A percentile compares a stretch with the other conserved stretches of the same genome.
These are phyloP conservation scores for Bathybates hornii DNA, from an alignment of 2,113 vertebrate species.

Conservation along the genomic window DNA sequence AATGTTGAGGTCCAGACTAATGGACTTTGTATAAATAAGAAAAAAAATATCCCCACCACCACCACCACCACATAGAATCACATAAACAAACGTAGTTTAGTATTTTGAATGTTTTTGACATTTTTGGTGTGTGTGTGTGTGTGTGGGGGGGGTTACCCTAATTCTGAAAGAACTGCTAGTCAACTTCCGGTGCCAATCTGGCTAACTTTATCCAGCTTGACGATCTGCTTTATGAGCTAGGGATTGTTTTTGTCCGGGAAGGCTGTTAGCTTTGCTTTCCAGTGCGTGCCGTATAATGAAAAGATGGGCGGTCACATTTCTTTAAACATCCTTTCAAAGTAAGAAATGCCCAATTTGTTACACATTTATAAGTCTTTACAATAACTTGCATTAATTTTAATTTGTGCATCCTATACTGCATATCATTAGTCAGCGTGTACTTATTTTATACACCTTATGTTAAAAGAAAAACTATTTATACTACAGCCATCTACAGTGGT, in stretches of 20 bases:
- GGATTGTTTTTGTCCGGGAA: constrained; percentile 80
- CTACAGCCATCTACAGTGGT: neutral
- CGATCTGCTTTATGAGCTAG: constrained; percentile 12
- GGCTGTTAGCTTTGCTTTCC: constrained; percentile 2
- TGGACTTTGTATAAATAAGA: neutral
- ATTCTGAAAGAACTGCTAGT: neutral
- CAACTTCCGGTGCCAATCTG: neutral
- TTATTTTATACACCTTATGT: neutral
- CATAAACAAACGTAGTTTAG: neutral
- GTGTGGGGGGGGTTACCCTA: neutral
- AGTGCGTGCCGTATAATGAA: neutral
- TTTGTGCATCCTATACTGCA: neutral
- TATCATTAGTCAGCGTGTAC: neutral
- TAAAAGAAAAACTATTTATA: neutral
- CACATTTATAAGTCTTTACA: neutral
- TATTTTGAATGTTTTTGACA: neutral
- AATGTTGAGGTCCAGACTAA: neutral
- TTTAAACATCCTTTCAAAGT: neutral
- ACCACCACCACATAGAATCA: neutral
- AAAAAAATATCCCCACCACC: neutral
- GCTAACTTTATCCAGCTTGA: neutral
- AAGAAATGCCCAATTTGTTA: neutral
- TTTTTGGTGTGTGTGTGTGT: neutral
- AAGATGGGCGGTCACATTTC: neutral
- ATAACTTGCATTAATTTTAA: neutral